Conservation (phyloP, 2,113 vertebrate genomes). For the Melozone crissalis region DNA sequence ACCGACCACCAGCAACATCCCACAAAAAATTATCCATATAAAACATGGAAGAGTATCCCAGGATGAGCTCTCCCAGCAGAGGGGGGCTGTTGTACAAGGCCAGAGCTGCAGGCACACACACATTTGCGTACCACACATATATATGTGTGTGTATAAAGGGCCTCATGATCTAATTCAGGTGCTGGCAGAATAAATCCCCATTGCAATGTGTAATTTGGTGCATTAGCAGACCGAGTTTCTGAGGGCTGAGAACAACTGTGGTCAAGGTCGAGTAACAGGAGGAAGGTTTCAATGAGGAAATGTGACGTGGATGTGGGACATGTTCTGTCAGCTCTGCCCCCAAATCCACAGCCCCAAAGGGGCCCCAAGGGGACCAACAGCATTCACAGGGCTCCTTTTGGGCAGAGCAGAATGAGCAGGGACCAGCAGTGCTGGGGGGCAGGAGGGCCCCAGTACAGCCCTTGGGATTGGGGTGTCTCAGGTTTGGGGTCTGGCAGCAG, state of each 20-base stretch:
- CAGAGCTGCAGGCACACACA: neutral
- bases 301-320: neutral
- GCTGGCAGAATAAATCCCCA: constrained; percentile 23
- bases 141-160: neutral
- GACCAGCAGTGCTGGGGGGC: neutral
- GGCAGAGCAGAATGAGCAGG: neutral
- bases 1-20: rapidly evolving
- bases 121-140: neutral
- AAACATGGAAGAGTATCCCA: neutral
- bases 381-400: neutral
- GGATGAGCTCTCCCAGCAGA: neutral
- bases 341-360: neutral
- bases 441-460: neutral
- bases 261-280: neutral
- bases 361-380: neutral
- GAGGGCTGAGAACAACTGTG: neutral
- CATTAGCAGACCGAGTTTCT: constrained; percentile 30
- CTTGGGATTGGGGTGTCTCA: neutral
- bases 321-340: neutral
- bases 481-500: neutral
- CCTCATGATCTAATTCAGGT: constrained; percentile 10
- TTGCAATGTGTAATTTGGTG: constrained; percentile 28
- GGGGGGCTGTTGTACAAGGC: rapidly evolving
- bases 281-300: neutral
- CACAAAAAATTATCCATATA: neutral